Percentiles rank a stretch among this genome's conserved stretches.
These are phyloP conservation scores for Parazoanthus atlanticus DNA, from an alignment of 92 coral and sea anemone species.

Conservation along the genomic window DNA sequence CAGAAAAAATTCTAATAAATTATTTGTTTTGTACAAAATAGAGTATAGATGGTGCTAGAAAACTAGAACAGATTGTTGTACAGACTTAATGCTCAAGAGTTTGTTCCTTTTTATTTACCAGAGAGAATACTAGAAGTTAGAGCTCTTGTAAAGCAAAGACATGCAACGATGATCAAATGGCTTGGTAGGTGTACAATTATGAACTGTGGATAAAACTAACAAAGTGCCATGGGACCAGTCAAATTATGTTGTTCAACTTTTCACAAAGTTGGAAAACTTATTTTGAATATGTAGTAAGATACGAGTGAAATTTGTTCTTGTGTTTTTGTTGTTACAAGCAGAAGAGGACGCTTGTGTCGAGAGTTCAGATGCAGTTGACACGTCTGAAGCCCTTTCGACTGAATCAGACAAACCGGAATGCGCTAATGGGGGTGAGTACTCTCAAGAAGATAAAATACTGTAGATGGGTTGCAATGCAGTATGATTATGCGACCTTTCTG, in stretches of 20 bases:
- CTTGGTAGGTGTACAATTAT: conserved; percentile 57
- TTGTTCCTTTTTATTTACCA: background rate
- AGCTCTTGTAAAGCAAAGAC: conserved; percentile 73
- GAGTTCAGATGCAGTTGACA: background rate
- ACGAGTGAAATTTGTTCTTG: no score
- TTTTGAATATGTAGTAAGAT: no score
- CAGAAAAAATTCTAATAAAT: background rate
- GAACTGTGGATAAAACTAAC: no score
- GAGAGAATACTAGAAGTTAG: conserved; percentile 81
- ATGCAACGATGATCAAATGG: conserved; percentile 70
- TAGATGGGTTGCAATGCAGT: no score
- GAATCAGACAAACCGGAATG: background rate
- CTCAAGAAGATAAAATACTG: no score
- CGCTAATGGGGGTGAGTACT: background rate
- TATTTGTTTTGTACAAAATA: background rate
- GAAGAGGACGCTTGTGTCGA: conserved; percentile 21
- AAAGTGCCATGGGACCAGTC: no score
- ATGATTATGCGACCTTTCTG: no score
- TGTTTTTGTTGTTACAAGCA: background rate
- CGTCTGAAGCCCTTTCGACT: background rate
- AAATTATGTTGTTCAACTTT: no score
- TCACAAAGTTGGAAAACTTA: no score
- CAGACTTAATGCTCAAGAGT: background rate
- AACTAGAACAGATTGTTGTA: background rate
- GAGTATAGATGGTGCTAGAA: background rate